Percentiles rank a stretch among this genome's conserved stretches.
phyloP scores from a whole-genome alignment of 2,113 vertebrate species.

The Phalacrocorax brasilianus region DNA sequence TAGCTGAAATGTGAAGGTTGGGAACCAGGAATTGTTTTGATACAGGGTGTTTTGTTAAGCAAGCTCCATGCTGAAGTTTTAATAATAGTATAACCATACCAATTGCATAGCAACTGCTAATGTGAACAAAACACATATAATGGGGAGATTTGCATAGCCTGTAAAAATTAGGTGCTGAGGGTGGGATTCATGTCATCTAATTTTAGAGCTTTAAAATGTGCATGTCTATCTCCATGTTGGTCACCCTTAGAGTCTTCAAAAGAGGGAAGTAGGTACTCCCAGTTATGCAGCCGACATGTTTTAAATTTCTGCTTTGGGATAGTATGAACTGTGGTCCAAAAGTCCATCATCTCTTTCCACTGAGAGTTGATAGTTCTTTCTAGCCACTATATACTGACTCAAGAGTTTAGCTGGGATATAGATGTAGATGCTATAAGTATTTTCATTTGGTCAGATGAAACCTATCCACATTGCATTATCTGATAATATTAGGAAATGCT shows the following conservation, averaged over 20 bases:
- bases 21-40: not conserved
- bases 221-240: accelerated
- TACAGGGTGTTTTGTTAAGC: not conserved
- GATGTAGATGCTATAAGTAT: not conserved
- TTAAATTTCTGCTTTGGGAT: not conserved
- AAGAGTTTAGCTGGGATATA: not conserved
- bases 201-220: not conserved
- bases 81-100: slow-evolving; percentile 3
- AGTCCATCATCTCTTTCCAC: not conserved
- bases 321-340: not conserved
- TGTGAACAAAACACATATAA: not conserved
- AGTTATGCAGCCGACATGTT: not conserved
- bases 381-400: not conserved
- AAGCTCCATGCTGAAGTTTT: not conserved
- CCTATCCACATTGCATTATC: not conserved
- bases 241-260: not conserved
- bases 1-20: not conserved
- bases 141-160: not conserved
- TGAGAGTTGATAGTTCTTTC: not conserved
- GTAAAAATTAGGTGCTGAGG: not conserved
- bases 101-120: slow-evolving; percentile 28
- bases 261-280: not conserved
- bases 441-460: not conserved
- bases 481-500: not conserved
- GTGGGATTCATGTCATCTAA: not conserved